A percentile compares a stretch with the other conserved stretches of the same genome.
Evolutionary conservation across 2,888 invertebrate species (phyloP).

Genomic region (Resseliella maxima): DNA sequence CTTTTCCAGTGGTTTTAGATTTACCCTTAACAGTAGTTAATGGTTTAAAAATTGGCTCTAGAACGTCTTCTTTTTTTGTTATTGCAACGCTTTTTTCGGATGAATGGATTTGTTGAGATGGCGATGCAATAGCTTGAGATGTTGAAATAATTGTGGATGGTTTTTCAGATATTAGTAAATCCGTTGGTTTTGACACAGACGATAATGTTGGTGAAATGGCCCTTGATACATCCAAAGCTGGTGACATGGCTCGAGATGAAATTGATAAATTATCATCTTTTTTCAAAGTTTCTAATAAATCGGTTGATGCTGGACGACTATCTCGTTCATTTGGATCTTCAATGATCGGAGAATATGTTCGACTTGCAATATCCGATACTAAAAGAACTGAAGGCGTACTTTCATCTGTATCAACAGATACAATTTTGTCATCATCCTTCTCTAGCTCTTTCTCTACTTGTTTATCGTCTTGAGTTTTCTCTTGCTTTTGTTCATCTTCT

Average conservation of each 20-base stretch:
- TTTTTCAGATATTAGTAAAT: too few relatives aligned
- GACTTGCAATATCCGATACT: not conserved
- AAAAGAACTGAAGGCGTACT: not conserved
- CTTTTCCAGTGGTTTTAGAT: conserved; percentile 79
- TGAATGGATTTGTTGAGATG: too few relatives aligned
- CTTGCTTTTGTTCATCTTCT: not conserved
- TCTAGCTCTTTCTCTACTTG: conserved; percentile 57
- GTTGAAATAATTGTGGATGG: too few relatives aligned
- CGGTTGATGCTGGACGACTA: conserved; percentile 47
- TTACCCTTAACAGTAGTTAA: conserved; percentile 73
- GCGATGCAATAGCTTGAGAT: not conserved
- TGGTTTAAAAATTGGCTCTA: conserved; percentile 63
- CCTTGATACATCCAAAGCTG: not conserved
- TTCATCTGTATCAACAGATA: not conserved
- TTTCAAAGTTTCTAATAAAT: not conserved
- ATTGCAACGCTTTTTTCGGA: not conserved
- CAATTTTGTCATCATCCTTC: too few relatives aligned
- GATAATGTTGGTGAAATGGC: not conserved
- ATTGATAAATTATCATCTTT: not conserved
- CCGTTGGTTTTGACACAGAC: not conserved
- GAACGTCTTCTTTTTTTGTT: too few relatives aligned
- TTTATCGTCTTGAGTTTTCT: conserved; percentile 54
- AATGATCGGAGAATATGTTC: conserved; percentile 13
- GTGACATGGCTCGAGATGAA: not conserved
- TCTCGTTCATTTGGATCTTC: conserved; percentile 63